A percentile compares a stretch with the other conserved stretches of the same genome.
Conservation (phyloP, 2,888 invertebrate species). For the Calameuta pallipes region DNA sequence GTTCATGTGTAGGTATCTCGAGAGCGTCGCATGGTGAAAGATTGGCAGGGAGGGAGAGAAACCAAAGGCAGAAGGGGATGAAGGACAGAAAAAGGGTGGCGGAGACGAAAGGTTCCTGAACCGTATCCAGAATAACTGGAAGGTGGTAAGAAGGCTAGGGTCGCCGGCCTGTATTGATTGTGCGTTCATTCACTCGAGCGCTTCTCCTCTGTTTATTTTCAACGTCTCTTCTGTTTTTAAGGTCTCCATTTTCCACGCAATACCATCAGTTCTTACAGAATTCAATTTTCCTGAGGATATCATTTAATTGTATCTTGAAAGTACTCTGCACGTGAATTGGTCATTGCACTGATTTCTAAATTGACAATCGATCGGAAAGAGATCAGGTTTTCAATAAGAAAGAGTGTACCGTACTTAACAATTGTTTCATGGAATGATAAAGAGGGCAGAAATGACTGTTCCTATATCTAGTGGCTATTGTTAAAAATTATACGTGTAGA, state of each 20-base stretch:
- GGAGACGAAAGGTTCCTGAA: not conserved
- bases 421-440: no score
- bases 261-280: not conserved
- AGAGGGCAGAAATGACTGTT: not conserved
- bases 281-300: not conserved
- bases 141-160: not conserved
- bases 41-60: not conserved
- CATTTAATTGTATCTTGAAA: not conserved
- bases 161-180: constrained; percentile 4
- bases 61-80: not conserved
- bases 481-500: not conserved
- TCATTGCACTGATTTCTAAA: not conserved
- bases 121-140: not conserved
- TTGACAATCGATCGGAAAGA: not conserved
- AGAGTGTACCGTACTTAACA: not conserved
- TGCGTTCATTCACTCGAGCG: constrained; percentile 6
- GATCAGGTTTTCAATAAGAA: not conserved
- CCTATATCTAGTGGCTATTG: not conserved
- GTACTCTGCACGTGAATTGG: not conserved
- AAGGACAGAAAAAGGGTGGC: not conserved
- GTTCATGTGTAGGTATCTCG: not conserved
- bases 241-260: not conserved
- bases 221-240: not conserved
- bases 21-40: not conserved
- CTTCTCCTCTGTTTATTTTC: not conserved